phyloP scores from a whole-genome alignment of 2,113 vertebrate genomes.

The Petrocephalus zakoni region DNA sequence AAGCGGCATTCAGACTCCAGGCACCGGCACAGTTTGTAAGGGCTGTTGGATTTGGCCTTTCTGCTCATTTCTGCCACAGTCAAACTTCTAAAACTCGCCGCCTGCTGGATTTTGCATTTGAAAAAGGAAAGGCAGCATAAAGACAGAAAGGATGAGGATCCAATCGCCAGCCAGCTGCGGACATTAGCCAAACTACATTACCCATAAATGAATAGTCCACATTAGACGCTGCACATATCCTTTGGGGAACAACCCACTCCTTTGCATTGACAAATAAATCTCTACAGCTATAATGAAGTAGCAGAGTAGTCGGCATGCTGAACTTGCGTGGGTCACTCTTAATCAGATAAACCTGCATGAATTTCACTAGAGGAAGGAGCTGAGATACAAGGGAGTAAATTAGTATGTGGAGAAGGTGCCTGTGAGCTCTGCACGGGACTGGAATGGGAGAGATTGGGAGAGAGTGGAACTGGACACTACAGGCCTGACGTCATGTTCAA shows the following conservation, averaged over 20 bases:
- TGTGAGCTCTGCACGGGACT: not conserved
- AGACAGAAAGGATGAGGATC: not conserved
- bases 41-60: not conserved
- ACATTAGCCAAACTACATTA: not conserved
- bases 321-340: not conserved
- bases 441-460: not conserved
- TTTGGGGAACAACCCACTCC: not conserved
- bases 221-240: not conserved
- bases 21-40: not conserved
- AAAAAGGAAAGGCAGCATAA: not conserved
- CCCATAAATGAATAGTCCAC: not conserved
- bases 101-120: not conserved
- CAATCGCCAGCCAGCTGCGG: not conserved
- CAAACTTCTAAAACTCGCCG: not conserved
- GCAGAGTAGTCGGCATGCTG: not conserved
- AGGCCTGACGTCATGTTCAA: not conserved
- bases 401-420: not conserved
- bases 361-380: not conserved
- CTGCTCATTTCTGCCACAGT: not conserved
- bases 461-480: not conserved
- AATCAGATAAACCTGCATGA: not conserved
- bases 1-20: not conserved
- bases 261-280: not conserved
- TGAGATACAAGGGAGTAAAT: not conserved
- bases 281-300: constrained; percentile 1